Evolutionary conservation across 37 sponge, comb jelly and placozoan genomes (phyloP).

Genomic region (Beroe ovata): DNA sequence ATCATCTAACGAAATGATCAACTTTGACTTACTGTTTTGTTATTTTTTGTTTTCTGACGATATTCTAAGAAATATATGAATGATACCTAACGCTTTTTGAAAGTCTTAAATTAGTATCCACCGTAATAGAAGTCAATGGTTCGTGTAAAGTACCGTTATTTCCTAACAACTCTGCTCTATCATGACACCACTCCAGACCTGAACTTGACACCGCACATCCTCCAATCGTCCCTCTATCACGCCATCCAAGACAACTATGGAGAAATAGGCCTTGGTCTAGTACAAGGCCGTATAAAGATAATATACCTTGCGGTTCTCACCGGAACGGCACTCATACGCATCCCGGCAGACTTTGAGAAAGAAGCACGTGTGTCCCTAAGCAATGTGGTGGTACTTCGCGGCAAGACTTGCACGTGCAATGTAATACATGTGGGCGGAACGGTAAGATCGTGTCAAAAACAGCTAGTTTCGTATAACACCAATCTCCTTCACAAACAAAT

Average conservation of each 20-base stretch:
- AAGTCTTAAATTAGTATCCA: no score
- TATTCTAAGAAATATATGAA: not conserved
- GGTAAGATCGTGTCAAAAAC: constrained; percentile 37
- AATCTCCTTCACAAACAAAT: constrained; percentile 29
- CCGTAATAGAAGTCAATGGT: constrained; percentile 32
- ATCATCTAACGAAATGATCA: no score
- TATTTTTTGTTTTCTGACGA: not conserved
- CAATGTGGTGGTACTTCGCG: constrained; percentile 4
- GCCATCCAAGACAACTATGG: constrained; percentile 42
- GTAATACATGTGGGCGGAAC: constrained; percentile 56
- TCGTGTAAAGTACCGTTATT: constrained; percentile 52
- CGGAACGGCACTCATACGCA: constrained; percentile 22
- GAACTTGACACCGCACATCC: not conserved
- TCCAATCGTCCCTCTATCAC: constrained; percentile 17
- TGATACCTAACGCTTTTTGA: not conserved
- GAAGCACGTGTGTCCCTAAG: constrained; percentile 35
- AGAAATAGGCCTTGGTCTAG: constrained; percentile 6
- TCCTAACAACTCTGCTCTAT: constrained; percentile 10
- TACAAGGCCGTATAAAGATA: constrained; percentile 30
- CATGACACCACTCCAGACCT: not conserved
- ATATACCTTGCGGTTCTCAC: constrained; percentile 22
- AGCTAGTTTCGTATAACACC: not conserved
- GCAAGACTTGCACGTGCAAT: not conserved
- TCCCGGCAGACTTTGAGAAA: constrained; percentile 58
- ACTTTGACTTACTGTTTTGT: no score